phyloP scores from a whole-genome alignment of 2,113 vertebrate genomes.

The Girardinichthys multiradiatus region DNA sequence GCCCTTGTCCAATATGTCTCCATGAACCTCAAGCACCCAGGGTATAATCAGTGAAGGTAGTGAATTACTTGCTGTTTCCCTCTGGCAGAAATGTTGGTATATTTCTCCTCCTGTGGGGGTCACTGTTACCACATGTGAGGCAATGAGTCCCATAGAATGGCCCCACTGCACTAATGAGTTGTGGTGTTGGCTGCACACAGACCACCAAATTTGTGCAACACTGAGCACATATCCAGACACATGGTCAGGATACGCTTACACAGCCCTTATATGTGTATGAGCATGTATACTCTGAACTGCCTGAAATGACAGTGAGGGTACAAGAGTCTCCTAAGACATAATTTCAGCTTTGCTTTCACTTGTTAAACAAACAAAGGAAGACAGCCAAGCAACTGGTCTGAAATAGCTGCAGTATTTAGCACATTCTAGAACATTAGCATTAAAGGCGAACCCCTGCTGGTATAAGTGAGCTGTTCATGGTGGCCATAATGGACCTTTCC shows the following conservation, averaged over 20 bases:
- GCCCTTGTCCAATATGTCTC: conserved; percentile 61
- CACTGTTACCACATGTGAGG: conserved; percentile 77
- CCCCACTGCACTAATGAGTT: conserved; percentile 61
- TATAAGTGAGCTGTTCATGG: conserved; percentile 35
- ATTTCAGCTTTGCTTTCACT: conserved; percentile 38
- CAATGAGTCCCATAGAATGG: conserved; percentile 38
- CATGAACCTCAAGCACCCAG: conserved; percentile 47
- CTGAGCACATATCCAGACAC: conserved; percentile 44
- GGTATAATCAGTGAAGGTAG: conserved; percentile 57
- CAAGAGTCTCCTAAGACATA: conserved; percentile 14
- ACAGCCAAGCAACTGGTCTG: conserved; percentile 45
- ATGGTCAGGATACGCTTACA: conserved; percentile 27
- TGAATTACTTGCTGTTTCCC: conserved; percentile 42
- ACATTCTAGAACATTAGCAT: conserved; percentile 41
- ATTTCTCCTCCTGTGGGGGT: conserved; percentile 76
- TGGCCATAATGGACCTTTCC: conserved; percentile 33
- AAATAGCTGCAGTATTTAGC: conserved; percentile 50
- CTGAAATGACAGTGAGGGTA: conserved; percentile 17
- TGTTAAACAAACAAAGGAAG: conserved; percentile 39
- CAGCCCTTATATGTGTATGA: conserved; percentile 14
- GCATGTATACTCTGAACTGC: conserved; percentile 15
- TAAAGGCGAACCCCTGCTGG: conserved; percentile 29
- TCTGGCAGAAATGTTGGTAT: conserved; percentile 26
- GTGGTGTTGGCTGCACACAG: conserved; percentile 57
- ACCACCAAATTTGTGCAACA: conserved; percentile 63